Base-by-base conservation (phyloP, 53 echinoderm and acorn worm species). In the Holothuria leucospilota region DNA sequence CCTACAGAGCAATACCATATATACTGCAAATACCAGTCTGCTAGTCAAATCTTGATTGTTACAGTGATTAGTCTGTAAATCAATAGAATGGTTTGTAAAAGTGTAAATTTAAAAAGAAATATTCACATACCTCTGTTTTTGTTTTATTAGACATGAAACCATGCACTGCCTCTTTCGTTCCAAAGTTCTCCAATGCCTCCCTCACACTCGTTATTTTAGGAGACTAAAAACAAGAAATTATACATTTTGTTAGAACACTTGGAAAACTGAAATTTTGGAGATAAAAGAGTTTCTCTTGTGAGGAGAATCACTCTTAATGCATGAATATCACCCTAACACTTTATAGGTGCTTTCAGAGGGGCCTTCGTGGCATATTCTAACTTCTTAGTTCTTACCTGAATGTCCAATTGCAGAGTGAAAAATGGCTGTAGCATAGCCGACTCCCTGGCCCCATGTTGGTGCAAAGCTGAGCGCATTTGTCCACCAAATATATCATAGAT, bases 341-440 rank as follows among this genome's bases (percentile, higher is more conserved):
- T 34, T 3, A 34, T 15, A 56, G 56, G 0, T 18, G 56, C 56
- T 49, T 13, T 49, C 56, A 56, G 18, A 16, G 16, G 8, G 18
- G 16, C 18, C 18, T 56, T 3, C 18, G 16, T 16, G 18, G 2
- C 1, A 56, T 9, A 18, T 0, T 56, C 9, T 1, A 13, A 11
- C 52, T 52, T 10, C 52, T 29, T 68, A 20, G 10, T 49, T 51
- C 89, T 87, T 69, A 99, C 99, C 94, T 99, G 99, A 68, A 99
- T 95, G 56, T 99, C 99, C 53, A 99, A 82, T 72, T 94, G 99
- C 39, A 99, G 71, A 1, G 99, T 95, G 85, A 99, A 99, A 86
- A 95, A 99, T 20, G 99, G 99, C 82, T 99, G 95, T 8, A 99
- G 91, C 62, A 92, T 99, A 14, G 98, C 99, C 20, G 99, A 99